A percentile compares a stretch with the other conserved stretches of the same genome.
These are phyloP conservation scores for Yasuhikotakia modesta DNA, from an alignment of 2,797 vertebrate species.

Conservation along the genomic window DNA sequence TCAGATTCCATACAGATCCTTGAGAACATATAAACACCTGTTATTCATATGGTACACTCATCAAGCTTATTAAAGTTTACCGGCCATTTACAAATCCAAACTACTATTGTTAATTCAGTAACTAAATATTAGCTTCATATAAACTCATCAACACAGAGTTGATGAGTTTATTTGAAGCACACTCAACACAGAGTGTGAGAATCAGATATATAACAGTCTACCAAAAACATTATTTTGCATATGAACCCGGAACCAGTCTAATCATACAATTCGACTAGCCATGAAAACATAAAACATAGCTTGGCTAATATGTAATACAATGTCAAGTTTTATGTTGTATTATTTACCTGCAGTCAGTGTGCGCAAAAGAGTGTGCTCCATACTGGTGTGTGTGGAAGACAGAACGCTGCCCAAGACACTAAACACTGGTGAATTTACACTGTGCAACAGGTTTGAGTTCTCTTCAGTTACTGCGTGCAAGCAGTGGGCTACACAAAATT, in stretches of 20 bases:
- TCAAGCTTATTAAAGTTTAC: not conserved
- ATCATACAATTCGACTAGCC: too few species aligned
- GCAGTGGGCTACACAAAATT: constrained; percentile 83
- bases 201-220: too few species aligned
- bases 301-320: not conserved
- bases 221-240: too few species aligned
- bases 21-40: not conserved
- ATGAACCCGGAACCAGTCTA: too few species aligned
- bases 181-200: too few species aligned
- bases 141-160: not conserved
- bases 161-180: too few species aligned
- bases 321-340: not conserved
- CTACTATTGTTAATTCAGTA: not conserved
- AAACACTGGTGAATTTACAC: constrained; percentile 76
- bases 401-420: constrained; percentile 82
- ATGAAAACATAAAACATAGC: too few species aligned
- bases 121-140: not conserved
- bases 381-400: constrained; percentile 75
- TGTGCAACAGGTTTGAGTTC: constrained; percentile 86
- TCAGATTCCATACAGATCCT: constrained; percentile 95
- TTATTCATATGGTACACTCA: not conserved
- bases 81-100: not conserved
- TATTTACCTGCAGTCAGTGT: constrained; percentile 86
- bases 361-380: constrained; percentile 85
- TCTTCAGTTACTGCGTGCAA: constrained; percentile 96